These are phyloP conservation scores for Lordiphosa andalusiaca DNA, from an alignment of 2,888 invertebrate species.

Conservation along the genomic window DNA sequence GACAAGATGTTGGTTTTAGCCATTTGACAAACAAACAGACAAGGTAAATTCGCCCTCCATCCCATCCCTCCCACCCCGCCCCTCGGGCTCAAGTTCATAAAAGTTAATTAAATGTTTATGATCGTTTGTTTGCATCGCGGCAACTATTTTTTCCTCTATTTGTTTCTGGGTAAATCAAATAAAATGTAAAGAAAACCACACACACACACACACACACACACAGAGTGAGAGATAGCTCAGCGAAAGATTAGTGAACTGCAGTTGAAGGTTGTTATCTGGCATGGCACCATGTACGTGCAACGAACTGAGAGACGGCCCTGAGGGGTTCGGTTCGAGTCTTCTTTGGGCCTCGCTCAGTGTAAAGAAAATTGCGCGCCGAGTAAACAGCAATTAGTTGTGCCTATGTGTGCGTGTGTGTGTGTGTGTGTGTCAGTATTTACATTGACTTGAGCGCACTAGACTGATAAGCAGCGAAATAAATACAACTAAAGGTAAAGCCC, in stretches of 20 bases:
- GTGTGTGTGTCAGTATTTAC: constrained; percentile 42
- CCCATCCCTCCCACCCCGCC: too few species aligned
- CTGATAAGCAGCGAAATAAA: constrained; percentile 54
- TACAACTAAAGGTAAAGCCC: constrained; percentile 6
- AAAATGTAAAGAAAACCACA: constrained; percentile 38
- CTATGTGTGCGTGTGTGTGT: constrained; percentile 22
- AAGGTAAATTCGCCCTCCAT: constrained; percentile 6
- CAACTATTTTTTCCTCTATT: constrained; percentile 41
- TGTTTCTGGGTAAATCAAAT: constrained; percentile 61
- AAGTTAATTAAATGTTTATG: constrained; percentile 74
- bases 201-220: constrained; percentile 31
- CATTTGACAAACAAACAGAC: constrained; percentile 38
- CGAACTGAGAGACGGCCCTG: constrained; percentile 55
- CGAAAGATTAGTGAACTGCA: constrained; percentile 57
- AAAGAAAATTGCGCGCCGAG: constrained; percentile 64
- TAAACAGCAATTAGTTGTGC: constrained; percentile 65
- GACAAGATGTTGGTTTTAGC: constrained; percentile 48
- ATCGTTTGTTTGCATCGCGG: constrained; percentile 44
- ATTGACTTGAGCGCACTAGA: constrained; percentile 42
- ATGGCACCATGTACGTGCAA: constrained; percentile 25
- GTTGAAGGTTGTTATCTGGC: constrained; percentile 37
- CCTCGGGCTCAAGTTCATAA: constrained; percentile 53
- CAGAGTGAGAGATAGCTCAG: constrained; percentile 21
- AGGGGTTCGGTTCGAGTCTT: constrained; percentile 6
- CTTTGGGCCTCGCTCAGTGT: constrained; percentile 2